Base-by-base conservation (phyloP, 2,797 vertebrate genomes). In the Lacerta viridis region DNA sequence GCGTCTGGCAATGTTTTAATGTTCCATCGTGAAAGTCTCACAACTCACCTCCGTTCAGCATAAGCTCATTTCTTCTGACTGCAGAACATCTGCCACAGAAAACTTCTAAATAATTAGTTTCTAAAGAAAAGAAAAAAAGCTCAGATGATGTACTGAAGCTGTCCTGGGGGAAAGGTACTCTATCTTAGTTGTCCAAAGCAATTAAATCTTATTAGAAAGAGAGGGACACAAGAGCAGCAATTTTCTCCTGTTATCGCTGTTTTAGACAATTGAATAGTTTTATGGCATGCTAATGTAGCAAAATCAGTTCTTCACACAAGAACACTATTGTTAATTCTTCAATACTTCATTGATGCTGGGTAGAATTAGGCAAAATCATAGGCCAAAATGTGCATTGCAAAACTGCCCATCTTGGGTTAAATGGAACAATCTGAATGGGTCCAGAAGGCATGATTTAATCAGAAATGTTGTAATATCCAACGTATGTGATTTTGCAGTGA, bases 51-150 rank as follows among this genome's bases (percentile, higher is more conserved):
- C 74, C 59, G 50, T 89, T 88, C 50, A 89, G 50, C 85, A 90
- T 80, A 84, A 95, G 33, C 10, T 2, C 29, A 4, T 85, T 83
- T 86, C 76, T 93, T 81, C 23, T 1, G 72, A 85, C 75, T 72
- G 89, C 78, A 93, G 88, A 94, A 93, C 69, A 88, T 82, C 46
- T 83, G 86, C 85, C 93, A 1, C 83, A 86, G 71, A 83, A 55
- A 61, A 18, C 27, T 89, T 86, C 10, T 59, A 43, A 88, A 27
- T 71, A 18, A 91, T 92, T 81, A 80, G 78, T 84, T 88, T 88
- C 74, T 69, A 55, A 74, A 72, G 36, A 72, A n/a, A 72, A 5
- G 66, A 0, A 6, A 39, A 33, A 18, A 61, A 20, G 0, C 59
- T 64, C 61, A 64, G 61, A 64, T 23, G 61, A 64, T 64, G 61